Evolutionary conservation across 2,113 vertebrate species (phyloP).

Genomic region (Aphelocoma coerulescens): DNA sequence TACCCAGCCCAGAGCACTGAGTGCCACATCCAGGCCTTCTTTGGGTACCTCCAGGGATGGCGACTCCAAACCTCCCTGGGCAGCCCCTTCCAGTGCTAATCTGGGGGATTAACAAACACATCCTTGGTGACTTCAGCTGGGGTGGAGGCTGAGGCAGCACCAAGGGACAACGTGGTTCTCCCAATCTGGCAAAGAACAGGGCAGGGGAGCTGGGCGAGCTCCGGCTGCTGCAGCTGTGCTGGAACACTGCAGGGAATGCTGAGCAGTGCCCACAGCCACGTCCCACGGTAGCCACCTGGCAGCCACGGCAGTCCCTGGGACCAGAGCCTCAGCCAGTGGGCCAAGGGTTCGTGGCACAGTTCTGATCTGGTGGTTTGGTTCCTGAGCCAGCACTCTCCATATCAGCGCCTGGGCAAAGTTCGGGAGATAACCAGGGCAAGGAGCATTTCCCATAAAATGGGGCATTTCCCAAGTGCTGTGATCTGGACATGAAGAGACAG

Average conservation of each 20-base stretch:
- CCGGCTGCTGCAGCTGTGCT: accelerated
- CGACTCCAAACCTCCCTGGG: neutral
- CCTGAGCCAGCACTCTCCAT: accelerated
- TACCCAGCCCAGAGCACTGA: neutral
- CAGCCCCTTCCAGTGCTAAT: neutral
- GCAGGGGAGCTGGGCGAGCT: accelerated
- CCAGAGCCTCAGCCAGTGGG: neutral
- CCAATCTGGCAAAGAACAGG: neutral
- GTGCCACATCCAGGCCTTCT: neutral
- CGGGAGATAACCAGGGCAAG: neutral
- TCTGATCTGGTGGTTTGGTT: neutral
- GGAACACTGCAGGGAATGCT: accelerated
- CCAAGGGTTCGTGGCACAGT: accelerated
- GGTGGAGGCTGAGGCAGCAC: neutral
- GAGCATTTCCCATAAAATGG: neutral
- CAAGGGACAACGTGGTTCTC: accelerated
- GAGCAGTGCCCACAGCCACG: neutral
- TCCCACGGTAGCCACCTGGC: neutral
- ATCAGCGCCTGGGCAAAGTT: neutral
- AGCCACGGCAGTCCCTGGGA: neutral
- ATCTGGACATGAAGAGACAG: neutral
- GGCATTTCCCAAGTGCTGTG: neutral
- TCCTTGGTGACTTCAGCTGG: accelerated
- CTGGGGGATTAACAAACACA: neutral
- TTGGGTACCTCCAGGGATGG: neutral